Base-by-base conservation (phyloP, 2,113 vertebrate genomes). In the Saimiri boliviensis region DNA sequence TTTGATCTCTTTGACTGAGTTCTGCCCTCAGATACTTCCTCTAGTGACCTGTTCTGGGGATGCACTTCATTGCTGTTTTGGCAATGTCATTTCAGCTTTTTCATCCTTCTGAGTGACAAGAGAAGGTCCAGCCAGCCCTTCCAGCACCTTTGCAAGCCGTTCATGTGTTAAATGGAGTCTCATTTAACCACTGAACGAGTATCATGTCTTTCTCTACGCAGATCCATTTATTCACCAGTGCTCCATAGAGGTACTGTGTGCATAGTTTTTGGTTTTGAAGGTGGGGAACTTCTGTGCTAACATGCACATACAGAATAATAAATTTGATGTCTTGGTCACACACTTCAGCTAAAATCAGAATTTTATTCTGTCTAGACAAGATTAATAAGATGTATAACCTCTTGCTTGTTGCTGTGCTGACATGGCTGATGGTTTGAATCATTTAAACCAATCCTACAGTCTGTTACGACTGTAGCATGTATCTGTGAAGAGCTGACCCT, bases 301-400 rank as follows among this genome's bases (percentile, higher is more conserved):
- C n/a, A 3, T 14, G 4, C 7, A 37, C 7, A 37, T 42, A 74
- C 19, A 19, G 21, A 58, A 79, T 56, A 13, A 47, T 88, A 91
- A 85, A 27, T 45, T 93, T 93, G 45, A 60, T 89, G 47, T 60
- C 30, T 54, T 76, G 40, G 10, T 47, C 63, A 58, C 42, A 21
- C 0, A 9, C 1, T 20, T 63, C 58, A 80, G 47, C 42, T 70
- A 23, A 80, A 68, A 32, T 35, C 42, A 14, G 32, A 35, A 79
- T 93, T 91, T 63, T 63, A 19, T 88, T 96, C 52, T 68, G 25
- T 68, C 19, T 66, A 32, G 83, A 52, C 5, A n/a, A 66, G 40
- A 45, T 74, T 86, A 89, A 7, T 13, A 40, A n/a, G 16, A 60
- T 49, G 3, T 23, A 1, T 25, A 40, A n/a, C 14, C 20, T 80